Conservation (phyloP, 2,888 invertebrate species). For the Julus scandinavius region DNA sequence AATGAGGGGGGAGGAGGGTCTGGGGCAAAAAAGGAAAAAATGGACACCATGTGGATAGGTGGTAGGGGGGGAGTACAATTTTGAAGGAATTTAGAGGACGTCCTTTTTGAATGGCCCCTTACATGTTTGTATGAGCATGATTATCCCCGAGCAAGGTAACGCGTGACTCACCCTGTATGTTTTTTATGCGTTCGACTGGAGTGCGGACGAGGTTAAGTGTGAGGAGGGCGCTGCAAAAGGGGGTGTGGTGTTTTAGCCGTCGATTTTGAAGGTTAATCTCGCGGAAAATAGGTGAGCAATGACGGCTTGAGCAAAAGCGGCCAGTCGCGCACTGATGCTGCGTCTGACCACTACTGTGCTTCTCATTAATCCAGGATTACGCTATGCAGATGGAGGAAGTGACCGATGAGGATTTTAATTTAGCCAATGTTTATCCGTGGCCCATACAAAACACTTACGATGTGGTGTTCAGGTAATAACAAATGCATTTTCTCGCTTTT, state of each 20-base stretch:
- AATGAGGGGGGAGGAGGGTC: too few species aligned
- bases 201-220: slow-evolving; percentile 34
- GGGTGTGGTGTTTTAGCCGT: slow-evolving; percentile 15
- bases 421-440: slow-evolving; percentile 44
- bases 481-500: neutral
- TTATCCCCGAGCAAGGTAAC: neutral
- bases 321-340: slow-evolving; percentile 43
- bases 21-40: too few species aligned
- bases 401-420: slow-evolving; percentile 47
- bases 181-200: neutral
- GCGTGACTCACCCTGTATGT: neutral
- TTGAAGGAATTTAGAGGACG: too few species aligned
- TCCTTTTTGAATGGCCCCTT: too few species aligned
- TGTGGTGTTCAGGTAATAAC: slow-evolving; percentile 35
- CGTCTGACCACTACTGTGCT: neutral
- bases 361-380: neutral
- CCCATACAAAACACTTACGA: neutral
- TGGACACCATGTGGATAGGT: too few species aligned
- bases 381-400: slow-evolving; percentile 13
- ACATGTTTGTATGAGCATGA: too few species aligned
- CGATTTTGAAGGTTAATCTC: slow-evolving; percentile 34
- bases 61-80: too few species aligned
- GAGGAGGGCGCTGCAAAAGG: neutral
- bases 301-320: neutral
- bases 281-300: slow-evolving; percentile 29